phyloP scores from a whole-genome alignment of 2,888 invertebrate genomes.

The Sarcophaga variegata region DNA sequence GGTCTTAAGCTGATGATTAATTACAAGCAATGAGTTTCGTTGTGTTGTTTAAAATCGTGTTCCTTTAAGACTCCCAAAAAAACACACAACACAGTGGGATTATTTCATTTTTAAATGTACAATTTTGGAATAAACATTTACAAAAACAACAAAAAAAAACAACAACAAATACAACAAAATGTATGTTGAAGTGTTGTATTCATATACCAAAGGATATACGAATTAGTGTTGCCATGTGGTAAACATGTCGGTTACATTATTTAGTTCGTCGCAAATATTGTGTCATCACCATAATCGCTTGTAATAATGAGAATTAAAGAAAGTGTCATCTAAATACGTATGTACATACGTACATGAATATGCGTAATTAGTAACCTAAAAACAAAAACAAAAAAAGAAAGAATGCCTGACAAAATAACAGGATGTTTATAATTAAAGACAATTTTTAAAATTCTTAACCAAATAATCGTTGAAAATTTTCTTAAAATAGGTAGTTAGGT shows the following conservation, averaged over 20 bases:
- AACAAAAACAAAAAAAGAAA: no score
- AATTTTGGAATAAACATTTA: background rate
- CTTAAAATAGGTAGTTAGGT: no score
- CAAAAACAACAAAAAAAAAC: background rate
- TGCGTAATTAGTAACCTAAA: no score
- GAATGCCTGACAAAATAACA: no score
- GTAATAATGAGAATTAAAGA: slow-evolving; percentile 31
- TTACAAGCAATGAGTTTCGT: slow-evolving; percentile 44
- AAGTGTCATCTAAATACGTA: background rate
- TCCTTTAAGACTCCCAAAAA: slow-evolving; percentile 2
- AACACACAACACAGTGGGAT: slow-evolving; percentile 26
- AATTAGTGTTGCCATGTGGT: slow-evolving; percentile 18
- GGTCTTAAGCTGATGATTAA: slow-evolving; percentile 56
- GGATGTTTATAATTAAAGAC: no score
- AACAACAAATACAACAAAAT: background rate
- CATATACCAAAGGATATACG: background rate
- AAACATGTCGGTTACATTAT: slow-evolving; percentile 7
- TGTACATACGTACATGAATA: background rate
- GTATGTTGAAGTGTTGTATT: background rate
- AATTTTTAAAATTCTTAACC: no score
- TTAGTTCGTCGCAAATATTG: background rate
- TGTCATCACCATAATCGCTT: slow-evolving; percentile 26
- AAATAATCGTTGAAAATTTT: no score
- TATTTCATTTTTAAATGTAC: slow-evolving; percentile 31
- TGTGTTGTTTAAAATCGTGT: slow-evolving; percentile 27